phyloP scores from a whole-genome alignment of 1,140 invertebrate genomes.

The Zaprionus taronus region DNA sequence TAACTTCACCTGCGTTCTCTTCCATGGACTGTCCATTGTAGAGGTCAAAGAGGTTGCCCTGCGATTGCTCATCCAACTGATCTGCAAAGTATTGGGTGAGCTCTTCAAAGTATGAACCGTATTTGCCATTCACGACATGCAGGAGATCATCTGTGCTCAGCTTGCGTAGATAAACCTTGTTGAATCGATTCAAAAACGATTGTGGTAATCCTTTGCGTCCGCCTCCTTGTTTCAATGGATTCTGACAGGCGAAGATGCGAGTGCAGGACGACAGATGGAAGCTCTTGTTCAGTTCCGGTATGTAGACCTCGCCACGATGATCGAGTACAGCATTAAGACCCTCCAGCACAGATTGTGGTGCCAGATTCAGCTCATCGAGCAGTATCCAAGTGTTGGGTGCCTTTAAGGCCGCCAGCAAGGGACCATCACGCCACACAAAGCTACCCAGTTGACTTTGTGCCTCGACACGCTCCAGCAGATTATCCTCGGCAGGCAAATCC shows the following conservation, averaged over 20 bases:
- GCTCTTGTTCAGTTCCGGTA: constrained; percentile 96
- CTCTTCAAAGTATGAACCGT: constrained; percentile 58
- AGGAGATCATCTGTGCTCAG: constrained; percentile 91
- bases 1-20: neutral
- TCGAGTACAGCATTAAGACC: constrained; percentile 99
- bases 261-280: constrained; percentile 92
- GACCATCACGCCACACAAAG: constrained; percentile 98
- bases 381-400: constrained; percentile 96
- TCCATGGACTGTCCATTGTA: constrained; percentile 2
- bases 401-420: constrained; percentile 96
- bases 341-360: constrained; percentile 98
- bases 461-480: constrained; percentile 51
- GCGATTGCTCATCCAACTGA: constrained; percentile 20
- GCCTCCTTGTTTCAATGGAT: constrained; percentile 98
- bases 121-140: constrained; percentile 77
- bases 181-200: constrained; percentile 99
- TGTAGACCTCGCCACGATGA: constrained; percentile 97
- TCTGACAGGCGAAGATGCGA: constrained; percentile 98
- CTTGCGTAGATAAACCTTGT: constrained; percentile 96
- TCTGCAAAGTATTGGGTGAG: constrained; percentile 50
- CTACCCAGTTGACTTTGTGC: constrained; percentile 87
- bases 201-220: constrained; percentile 97
- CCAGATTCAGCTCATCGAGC: constrained; percentile 99
- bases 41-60: constrained; percentile 64
- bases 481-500: constrained; percentile 97